phyloP scores from a whole-genome alignment of 2,113 vertebrate species.

The Psephotus haematonotus region DNA sequence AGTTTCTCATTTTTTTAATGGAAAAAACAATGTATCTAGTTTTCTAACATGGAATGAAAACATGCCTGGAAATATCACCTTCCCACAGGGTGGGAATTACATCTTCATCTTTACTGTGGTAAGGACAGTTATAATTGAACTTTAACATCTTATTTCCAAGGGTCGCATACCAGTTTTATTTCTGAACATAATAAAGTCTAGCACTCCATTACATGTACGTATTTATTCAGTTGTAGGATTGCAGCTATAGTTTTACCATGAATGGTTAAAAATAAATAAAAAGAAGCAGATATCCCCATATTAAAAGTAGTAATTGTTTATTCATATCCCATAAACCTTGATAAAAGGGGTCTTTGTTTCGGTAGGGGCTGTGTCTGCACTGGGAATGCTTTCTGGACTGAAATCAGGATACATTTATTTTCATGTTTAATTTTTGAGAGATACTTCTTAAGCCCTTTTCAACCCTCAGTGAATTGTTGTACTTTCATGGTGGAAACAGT shows the following conservation, averaged over 20 bases:
- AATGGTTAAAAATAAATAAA: neutral
- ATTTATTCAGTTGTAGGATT: neutral
- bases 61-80: neutral
- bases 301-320: neutral
- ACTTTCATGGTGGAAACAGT: neutral
- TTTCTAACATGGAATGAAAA: neutral
- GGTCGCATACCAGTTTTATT: neutral
- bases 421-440: neutral
- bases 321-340: neutral
- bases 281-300: neutral
- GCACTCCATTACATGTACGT: neutral
- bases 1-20: neutral
- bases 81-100: neutral
- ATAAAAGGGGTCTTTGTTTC: neutral
- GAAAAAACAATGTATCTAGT: neutral
- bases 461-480: neutral
- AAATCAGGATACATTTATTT: neutral
- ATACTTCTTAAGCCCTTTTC: neutral
- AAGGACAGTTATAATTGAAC: neutral
- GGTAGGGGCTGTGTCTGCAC: neutral
- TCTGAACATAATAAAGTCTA: neutral
- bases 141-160: neutral
- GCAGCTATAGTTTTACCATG: neutral
- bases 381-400: neutral
- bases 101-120: neutral